Conservation (phyloP, 2,113 vertebrate species). For the Epinephelus fuscoguttatus region DNA sequence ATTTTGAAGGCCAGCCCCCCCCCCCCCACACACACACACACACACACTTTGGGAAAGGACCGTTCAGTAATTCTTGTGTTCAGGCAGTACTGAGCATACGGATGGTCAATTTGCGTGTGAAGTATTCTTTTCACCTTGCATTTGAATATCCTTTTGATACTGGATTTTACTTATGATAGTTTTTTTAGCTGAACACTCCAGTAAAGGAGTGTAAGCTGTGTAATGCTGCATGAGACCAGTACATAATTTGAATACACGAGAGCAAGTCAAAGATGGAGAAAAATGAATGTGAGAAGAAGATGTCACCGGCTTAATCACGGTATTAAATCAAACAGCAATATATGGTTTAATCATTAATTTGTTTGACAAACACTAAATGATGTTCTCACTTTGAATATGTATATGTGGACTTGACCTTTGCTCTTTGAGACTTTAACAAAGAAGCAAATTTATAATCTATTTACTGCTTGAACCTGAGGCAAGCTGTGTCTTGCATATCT, state of each 20-base stretch:
- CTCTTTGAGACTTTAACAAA: background rate
- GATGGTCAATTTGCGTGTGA: no score
- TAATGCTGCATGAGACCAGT: background rate
- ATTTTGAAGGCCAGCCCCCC: no score
- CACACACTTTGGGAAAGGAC: no score
- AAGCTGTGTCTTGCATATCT: background rate
- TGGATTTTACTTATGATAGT: no score
- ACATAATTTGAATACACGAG: background rate
- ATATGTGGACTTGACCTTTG: constrained; percentile 2
- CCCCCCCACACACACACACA: no score
- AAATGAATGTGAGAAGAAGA: background rate
- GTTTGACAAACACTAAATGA: background rate
- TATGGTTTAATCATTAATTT: background rate
- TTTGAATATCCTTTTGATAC: background rate
- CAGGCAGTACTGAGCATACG: no score
- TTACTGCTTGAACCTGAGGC: background rate
- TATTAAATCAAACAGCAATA: background rate
- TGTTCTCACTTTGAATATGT: background rate
- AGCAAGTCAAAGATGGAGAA: background rate
- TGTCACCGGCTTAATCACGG: background rate
- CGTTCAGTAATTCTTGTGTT: no score
- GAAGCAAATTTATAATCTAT: background rate
- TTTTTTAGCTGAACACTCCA: background rate
- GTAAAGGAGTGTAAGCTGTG: background rate
- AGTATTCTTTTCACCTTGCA: background rate